Evolutionary conservation across 2,888 invertebrate genomes (phyloP).

Genomic region (Stenotaenia linearis): DNA sequence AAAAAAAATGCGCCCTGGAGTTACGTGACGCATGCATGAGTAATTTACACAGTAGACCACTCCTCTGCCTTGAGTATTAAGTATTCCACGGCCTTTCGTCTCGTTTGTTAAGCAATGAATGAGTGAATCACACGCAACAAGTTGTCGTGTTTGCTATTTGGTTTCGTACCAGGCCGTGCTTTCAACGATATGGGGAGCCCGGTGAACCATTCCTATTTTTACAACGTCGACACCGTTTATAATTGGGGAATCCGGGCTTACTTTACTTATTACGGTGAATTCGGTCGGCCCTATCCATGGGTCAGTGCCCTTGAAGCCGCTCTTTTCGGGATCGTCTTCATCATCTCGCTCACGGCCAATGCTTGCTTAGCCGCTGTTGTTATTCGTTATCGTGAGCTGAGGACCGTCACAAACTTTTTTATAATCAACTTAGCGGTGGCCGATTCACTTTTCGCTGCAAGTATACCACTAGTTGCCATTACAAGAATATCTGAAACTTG

Average conservation of each 20-base stretch:
- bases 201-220: not conserved
- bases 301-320: slow-evolving; percentile 8
- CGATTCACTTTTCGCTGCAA: slow-evolving; percentile 19
- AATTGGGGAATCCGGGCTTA: not conserved
- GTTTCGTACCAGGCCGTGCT: not conserved
- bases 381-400: not conserved
- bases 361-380: not conserved
- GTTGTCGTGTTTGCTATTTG: not conserved
- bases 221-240: not conserved
- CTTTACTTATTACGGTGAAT: slow-evolving; percentile 33
- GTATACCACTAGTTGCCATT: slow-evolving; percentile 17
- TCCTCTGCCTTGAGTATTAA: too few species aligned
- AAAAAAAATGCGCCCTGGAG: not conserved
- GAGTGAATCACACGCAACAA: not conserved
- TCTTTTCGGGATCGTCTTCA: not conserved
- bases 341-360: slow-evolving; percentile 12
- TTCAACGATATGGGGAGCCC: not conserved
- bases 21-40: not conserved
- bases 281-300: not conserved
- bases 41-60: not conserved
- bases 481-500: slow-evolving; percentile 5
- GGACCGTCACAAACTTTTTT: slow-evolving; percentile 31
- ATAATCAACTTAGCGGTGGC: slow-evolving; percentile 28
- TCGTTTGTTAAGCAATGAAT: not conserved
- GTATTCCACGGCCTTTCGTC: not conserved